Conservation (phyloP, 2,797 vertebrate genomes). For the Ctenopoma kingsleyae region DNA sequence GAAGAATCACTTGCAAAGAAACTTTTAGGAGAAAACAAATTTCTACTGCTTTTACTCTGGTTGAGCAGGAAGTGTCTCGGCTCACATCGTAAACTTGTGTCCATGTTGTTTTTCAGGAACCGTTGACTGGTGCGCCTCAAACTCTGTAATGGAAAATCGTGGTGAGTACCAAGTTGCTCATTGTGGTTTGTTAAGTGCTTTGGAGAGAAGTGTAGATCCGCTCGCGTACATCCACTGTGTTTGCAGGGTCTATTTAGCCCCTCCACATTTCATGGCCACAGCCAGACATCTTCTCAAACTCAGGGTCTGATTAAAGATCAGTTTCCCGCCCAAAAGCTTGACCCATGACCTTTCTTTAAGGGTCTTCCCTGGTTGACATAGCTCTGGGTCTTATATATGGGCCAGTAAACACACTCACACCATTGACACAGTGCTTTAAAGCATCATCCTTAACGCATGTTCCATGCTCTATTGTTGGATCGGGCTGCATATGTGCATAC, state of each 20-base stretch:
- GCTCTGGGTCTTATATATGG: slow-evolving; percentile 1
- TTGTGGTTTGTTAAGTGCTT: slow-evolving; percentile 65
- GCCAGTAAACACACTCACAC: not conserved
- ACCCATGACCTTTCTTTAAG: not conserved
- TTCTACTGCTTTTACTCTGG: not conserved
- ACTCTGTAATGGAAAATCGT: slow-evolving; percentile 89
- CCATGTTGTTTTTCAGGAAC: slow-evolving; percentile 78
- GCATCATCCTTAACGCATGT: not conserved
- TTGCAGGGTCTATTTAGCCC: slow-evolving; percentile 54
- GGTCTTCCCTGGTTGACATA: slow-evolving; percentile 10
- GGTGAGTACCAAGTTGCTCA: slow-evolving; percentile 78
- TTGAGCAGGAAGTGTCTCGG: slow-evolving; percentile 7
- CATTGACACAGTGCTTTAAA: slow-evolving; percentile 3
- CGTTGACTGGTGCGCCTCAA: slow-evolving; percentile 78
- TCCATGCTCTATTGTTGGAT: not conserved
- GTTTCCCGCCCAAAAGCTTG: slow-evolving; percentile 20
- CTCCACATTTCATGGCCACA: slow-evolving; percentile 42
- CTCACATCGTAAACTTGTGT: slow-evolving; percentile 31
- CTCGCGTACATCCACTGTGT: slow-evolving; percentile 54
- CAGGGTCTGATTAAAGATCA: slow-evolving; percentile 6
- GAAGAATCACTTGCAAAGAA: not conserved
- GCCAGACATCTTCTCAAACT: slow-evolving; percentile 35
- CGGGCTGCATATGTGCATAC: slow-evolving; percentile 21
- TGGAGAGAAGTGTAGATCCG: slow-evolving; percentile 40
- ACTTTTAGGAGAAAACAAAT: slow-evolving; percentile 5